Conservation (phyloP, 2,797 vertebrate genomes). For the Cynopterus sphinx region DNA sequence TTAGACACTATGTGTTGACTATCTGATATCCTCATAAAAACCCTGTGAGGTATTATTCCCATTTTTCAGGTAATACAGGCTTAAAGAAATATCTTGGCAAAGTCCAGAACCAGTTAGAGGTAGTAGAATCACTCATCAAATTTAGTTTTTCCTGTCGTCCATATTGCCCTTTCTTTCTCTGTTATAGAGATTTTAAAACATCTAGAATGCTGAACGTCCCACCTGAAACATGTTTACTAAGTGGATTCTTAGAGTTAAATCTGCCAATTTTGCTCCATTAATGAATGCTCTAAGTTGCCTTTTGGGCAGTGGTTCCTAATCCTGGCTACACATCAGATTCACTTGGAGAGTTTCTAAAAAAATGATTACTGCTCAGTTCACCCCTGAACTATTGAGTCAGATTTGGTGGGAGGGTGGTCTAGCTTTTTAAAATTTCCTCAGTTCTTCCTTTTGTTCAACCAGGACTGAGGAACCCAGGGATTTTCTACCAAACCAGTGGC, state of each 20-base stretch:
- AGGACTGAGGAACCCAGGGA: background rate
- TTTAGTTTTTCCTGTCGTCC: background rate
- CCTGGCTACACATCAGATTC: background rate
- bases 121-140: background rate
- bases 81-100: background rate
- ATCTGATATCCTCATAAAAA: background rate
- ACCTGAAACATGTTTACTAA: background rate
- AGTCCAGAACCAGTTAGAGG: background rate
- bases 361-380: background rate
- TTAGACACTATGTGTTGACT: background rate
- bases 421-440: background rate
- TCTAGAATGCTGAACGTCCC: background rate
- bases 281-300: background rate
- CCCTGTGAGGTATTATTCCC: background rate
- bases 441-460: background rate
- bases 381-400: background rate
- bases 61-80: background rate
- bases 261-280: background rate
- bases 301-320: background rate
- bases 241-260: background rate
- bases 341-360: background rate
- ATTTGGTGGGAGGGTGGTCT: background rate
- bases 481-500: background rate
- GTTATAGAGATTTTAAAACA: background rate
- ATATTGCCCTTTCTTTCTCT: background rate